Evolutionary conservation across 2,113 vertebrate genomes (phyloP).

Genomic region (Toxostoma redivivum): DNA sequence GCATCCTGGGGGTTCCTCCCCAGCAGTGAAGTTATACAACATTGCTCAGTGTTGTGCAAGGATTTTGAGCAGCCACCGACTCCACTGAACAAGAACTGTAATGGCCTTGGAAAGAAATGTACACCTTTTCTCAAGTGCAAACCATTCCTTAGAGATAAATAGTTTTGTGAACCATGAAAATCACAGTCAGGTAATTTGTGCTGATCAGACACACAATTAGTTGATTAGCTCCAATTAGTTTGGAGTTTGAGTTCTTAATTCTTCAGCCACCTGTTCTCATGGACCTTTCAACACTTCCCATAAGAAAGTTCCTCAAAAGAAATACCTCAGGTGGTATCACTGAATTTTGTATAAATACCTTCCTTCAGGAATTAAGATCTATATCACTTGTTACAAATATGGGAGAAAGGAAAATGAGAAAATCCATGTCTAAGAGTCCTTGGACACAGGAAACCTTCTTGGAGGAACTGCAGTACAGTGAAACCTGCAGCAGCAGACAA

Average conservation of each 20-base stretch:
- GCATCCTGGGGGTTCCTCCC: not conserved
- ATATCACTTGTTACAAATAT: not conserved
- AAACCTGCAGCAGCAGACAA: not conserved
- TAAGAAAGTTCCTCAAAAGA: not conserved
- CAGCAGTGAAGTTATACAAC: not conserved
- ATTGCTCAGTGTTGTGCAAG: not conserved
- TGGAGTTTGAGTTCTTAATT: conserved; percentile 25
- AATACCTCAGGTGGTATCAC: not conserved
- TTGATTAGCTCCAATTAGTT: conserved; percentile 30
- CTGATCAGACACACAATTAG: not conserved
- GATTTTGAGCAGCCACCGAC: not conserved
- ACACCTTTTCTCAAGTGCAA: not conserved
- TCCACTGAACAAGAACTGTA: not conserved
- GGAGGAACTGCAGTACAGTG: not conserved
- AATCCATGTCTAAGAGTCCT: not conserved
- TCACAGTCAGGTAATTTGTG: not conserved
- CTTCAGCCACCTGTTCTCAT: not conserved
- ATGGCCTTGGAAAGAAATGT: not conserved
- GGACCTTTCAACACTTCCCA: not conserved
- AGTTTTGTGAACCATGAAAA: not conserved
- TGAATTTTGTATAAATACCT: not conserved
- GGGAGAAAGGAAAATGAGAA: not conserved
- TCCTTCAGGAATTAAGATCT: not conserved
- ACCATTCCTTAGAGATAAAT: not conserved
- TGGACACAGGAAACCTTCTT: not conserved